Conservation (phyloP, 2,888 invertebrate genomes). For the Tenthredo scrophulariae region DNA sequence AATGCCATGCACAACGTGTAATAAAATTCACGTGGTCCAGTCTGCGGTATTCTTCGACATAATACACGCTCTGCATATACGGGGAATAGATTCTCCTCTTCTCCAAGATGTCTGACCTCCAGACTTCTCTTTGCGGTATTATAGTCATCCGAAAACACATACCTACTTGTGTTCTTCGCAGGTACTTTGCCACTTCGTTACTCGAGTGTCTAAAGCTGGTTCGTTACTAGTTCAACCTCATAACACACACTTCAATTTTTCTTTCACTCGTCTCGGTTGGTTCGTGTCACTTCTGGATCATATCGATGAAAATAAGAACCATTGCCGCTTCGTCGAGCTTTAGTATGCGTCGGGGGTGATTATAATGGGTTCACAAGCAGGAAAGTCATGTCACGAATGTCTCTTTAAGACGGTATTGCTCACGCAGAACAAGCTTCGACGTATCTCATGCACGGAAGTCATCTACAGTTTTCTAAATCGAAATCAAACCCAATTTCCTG, state of each 20-base stretch:
- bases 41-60: neutral
- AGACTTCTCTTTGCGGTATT: no score
- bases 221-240: no score
- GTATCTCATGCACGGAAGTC: neutral
- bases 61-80: neutral
- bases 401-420: neutral
- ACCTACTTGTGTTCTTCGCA: neutral
- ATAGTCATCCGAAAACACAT: neutral
- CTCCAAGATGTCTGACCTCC: no score
- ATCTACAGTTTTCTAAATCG: neutral
- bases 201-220: neutral
- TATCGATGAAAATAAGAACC: neutral
- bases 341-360: neutral
- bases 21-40: conserved; percentile 20
- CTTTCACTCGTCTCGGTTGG: neutral
- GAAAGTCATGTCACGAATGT: neutral
- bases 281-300: neutral
- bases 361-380: neutral
- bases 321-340: neutral
- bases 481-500: conserved; percentile 27
- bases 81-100: neutral
- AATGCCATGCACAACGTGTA: neutral
- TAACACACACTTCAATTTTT: neutral
- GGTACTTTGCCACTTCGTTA: neutral
- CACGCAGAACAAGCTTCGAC: neutral